Conservation (phyloP, 2,888 invertebrate genomes). For the Dryocosmus kuriphilus region DNA sequence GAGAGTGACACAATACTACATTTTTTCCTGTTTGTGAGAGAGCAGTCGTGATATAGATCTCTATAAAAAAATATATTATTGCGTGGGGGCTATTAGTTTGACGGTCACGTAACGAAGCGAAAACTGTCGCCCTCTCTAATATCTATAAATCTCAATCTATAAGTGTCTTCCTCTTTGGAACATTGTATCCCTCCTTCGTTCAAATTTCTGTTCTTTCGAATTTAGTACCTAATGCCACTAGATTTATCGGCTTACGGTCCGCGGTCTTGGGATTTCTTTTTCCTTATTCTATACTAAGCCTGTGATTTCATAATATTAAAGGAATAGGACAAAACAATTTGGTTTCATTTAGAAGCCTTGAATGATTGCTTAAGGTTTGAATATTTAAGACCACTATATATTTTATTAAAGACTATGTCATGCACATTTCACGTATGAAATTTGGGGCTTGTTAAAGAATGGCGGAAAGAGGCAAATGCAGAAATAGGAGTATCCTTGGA, state of each 20-base stretch:
- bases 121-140: slow-evolving; percentile 56
- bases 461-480: not conserved
- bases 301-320: not conserved
- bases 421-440: not conserved
- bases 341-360: no score
- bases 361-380: no score
- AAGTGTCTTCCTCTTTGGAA: slow-evolving; percentile 63
- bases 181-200: slow-evolving; percentile 42
- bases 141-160: slow-evolving; percentile 71
- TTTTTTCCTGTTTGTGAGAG: slow-evolving; percentile 14
- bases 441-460: not conserved
- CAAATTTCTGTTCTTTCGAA: slow-evolving; percentile 12
- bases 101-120: slow-evolving; percentile 55
- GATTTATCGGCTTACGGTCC: slow-evolving; percentile 50
- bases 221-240: not conserved
- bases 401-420: no score
- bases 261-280: no score
- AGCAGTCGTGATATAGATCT: slow-evolving; percentile 6
- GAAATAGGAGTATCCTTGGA: slow-evolving; percentile 7
- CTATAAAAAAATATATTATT: slow-evolving; percentile 55
- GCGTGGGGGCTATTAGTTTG: slow-evolving; percentile 67
- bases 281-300: no score
- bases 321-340: not conserved
- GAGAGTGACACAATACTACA: slow-evolving; percentile 7
- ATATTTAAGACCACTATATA: no score